Base-by-base conservation (phyloP, 2,797 vertebrate species). In the Pteronotus mesoamericanus region DNA sequence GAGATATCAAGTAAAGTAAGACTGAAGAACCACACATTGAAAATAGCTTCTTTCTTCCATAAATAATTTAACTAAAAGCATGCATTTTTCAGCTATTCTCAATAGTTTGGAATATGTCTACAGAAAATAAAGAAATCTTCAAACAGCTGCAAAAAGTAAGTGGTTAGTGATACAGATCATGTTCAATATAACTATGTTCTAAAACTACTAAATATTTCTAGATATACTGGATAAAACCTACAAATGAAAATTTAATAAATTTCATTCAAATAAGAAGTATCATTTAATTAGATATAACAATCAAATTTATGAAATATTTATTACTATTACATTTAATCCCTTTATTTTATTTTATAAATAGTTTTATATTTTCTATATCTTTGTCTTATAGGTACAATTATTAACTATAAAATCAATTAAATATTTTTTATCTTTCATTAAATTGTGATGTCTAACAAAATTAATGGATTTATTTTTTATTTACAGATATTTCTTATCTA, bases 211-310 rank as follows among this genome's bases (percentile, higher is more conserved):
- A 91, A 55, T 72, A 87, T 59, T 94, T 80, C 37, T 85, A 66
- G 19, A 89, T 69, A 88, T 66, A 46, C 19, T 68, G 5, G 19
- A 26, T 86, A 77, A 92, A 95, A 86, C 4, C 29, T 29, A 12
- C 9, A 87, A 42, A 87, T 64, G 69, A 87, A 92, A 91, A 87
- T 51, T 48, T 93, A 84, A 93, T 74, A 37, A 32, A 85, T 85
- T 79, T 57, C 72, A 85, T 37, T 86, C 42, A 86, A 88, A 69
- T 68, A 88, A 74, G 16, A 0, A 92, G 1, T 42, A 72, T 18
- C 15, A 24, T 55, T 72, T 79, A 72, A 51, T 75, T 61, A 92
- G 37, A 39, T 46, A 84, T 34, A 87, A 68, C 15, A 53, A 44
- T 44, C 51, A 94, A 92, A 59, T 24, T 71, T 77, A 71, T n/a